Percentiles rank a stretch among this genome's conserved stretches.
These are phyloP conservation scores for Sitta europaea DNA, from an alignment of 2,113 vertebrate species.

Conservation along the genomic window DNA sequence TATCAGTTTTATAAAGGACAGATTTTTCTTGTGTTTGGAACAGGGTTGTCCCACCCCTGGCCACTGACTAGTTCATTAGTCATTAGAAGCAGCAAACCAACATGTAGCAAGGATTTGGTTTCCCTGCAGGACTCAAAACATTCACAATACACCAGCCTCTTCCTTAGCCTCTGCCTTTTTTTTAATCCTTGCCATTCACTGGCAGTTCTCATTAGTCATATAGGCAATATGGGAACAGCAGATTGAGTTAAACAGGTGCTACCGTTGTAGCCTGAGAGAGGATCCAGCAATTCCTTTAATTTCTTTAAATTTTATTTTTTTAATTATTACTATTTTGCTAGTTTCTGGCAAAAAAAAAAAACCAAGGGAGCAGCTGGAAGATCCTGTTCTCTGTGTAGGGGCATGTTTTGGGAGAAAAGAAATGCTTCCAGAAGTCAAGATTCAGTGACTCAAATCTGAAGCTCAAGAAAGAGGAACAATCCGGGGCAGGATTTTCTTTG, in stretches of 20 bases:
- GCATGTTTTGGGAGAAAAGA: fast-evolving
- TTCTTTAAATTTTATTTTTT: not conserved
- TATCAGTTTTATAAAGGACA: not conserved
- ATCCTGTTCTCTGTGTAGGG: fast-evolving
- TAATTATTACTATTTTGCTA: not conserved
- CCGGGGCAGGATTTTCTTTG: not conserved
- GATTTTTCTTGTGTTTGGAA: not conserved
- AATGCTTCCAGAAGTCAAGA: not conserved
- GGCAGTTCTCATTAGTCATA: not conserved
- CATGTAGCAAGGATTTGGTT: not conserved
- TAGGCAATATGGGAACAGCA: not conserved
- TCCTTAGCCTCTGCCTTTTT: not conserved
- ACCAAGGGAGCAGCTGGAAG: not conserved
- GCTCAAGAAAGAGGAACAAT: not conserved
- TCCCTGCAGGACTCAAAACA: not conserved
- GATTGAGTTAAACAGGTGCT: not conserved
- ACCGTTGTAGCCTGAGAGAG: not conserved
- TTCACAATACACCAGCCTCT: not conserved
- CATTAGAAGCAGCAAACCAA: not conserved
- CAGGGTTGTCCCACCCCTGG: not conserved
- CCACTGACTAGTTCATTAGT: not conserved
- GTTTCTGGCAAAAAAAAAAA: too few species aligned
- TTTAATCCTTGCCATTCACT: not conserved
- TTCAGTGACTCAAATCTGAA: not conserved
- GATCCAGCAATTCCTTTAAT: not conserved